Conservation (phyloP, 2,888 invertebrate species). For the Chorisops tibialis region DNA sequence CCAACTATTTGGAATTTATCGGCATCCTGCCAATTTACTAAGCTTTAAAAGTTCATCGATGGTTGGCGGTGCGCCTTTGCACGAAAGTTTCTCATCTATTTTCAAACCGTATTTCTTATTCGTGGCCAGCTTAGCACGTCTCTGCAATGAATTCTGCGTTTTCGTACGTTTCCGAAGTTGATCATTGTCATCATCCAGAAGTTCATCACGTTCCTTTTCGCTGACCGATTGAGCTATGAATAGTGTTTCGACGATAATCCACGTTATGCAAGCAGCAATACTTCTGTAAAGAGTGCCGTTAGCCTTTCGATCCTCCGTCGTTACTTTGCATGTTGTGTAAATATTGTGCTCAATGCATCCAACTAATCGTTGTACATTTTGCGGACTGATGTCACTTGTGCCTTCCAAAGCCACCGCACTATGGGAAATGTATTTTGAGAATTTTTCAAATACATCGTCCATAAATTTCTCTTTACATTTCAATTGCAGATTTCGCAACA, state of each 20-base stretch:
- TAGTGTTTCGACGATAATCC: conserved; percentile 1
- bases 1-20: background rate
- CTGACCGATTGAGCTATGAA: background rate
- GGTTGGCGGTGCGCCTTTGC: background rate
- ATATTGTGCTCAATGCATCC: conserved; percentile 8
- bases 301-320: background rate
- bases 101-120: background rate
- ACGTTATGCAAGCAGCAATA: background rate
- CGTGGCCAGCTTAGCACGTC: conserved; percentile 6
- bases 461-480: conserved; percentile 2
- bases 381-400: background rate
- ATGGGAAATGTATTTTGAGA: conserved; percentile 3
- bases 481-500: background rate
- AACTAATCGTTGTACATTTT: conserved; percentile 14
- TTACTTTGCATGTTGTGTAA: conserved; percentile 4
- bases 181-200: background rate
- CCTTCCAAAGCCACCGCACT: conserved; percentile 1
- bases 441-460: background rate
- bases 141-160: background rate
- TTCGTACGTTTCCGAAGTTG: background rate
- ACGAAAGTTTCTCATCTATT: background rate
- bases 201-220: background rate
- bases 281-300: conserved; percentile 4
- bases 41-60: background rate
- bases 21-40: background rate